Evolutionary conservation across 2,888 invertebrate species (phyloP).

Genomic region (Taphrorychus bicolor): DNA sequence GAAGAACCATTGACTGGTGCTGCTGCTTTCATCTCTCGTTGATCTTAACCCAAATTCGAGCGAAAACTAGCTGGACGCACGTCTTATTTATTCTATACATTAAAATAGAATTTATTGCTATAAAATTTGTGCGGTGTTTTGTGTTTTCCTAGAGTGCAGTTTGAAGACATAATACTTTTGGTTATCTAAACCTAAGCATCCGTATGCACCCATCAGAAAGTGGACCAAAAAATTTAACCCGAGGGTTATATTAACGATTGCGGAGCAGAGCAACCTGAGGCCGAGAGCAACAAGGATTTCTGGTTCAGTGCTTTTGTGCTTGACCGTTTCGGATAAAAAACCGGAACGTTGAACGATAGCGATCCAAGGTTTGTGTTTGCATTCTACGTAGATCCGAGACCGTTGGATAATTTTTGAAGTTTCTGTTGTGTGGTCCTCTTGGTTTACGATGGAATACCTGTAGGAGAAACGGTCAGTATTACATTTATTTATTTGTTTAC

Average conservation of each 20-base stretch:
- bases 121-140: no score
- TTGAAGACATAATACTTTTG: not conserved
- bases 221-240: not conserved
- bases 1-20: not conserved
- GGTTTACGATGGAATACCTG: no score
- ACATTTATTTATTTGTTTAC: no score
- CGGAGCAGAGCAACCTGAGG: slow-evolving; percentile 10
- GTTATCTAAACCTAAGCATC: not conserved
- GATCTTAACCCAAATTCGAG: slow-evolving; percentile 37
- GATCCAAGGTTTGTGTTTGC: slow-evolving; percentile 36
- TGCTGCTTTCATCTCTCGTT: slow-evolving; percentile 37
- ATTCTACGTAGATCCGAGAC: slow-evolving; percentile 9
- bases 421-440: no score
- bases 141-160: no score
- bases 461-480: no score
- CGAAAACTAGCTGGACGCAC: not conserved
- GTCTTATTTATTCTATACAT: not conserved
- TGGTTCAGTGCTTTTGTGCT: slow-evolving; percentile 40
- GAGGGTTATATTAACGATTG: not conserved
- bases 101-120: no score
- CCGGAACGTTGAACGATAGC: slow-evolving; percentile 27
- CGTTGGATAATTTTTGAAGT: no score
- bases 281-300: slow-evolving; percentile 23
- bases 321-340: slow-evolving; percentile 36
- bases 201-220: no score